A percentile compares a stretch with the other conserved stretches of the same genome.
Conservation (phyloP, 2,113 vertebrate species). For the Stigmatopora argus region DNA sequence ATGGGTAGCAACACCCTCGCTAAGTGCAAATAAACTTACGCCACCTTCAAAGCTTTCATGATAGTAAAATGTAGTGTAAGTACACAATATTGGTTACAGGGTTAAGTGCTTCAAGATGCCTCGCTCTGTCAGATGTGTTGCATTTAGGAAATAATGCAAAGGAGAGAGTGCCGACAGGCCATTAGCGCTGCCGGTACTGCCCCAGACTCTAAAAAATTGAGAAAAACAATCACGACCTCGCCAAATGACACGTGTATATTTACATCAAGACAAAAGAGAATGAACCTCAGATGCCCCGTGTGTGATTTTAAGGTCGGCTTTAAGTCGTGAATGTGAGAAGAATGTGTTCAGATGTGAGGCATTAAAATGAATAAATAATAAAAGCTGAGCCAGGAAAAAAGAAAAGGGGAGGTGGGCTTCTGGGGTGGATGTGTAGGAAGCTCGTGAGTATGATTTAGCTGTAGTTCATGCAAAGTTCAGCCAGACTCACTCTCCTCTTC, state of each 20-base stretch:
- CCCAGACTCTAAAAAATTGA: not conserved
- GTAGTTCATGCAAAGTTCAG: constrained; percentile 13
- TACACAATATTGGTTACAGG: not conserved
- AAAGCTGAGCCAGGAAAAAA: constrained; percentile 8
- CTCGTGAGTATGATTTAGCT: constrained; percentile 9
- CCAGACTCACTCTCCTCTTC: constrained; percentile 10
- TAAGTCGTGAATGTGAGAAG: constrained; percentile 4
- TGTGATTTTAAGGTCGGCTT: constrained; percentile 7
- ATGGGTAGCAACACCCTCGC: not conserved
- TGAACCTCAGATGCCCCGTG: constrained; percentile 6
- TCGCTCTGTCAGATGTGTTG: not conserved
- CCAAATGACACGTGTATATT: not conserved
- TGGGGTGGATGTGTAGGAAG: constrained; percentile 8
- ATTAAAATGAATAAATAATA: constrained; percentile 14
- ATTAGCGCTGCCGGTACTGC: not conserved
- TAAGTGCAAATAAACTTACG: not conserved
- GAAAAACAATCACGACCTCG: constrained; percentile 1
- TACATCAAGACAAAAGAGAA: constrained; percentile 2
- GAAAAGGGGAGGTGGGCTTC: not conserved
- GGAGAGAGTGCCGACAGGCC: not conserved
- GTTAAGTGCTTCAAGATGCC: not conserved
- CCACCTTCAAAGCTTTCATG: not conserved
- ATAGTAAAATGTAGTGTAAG: not conserved
- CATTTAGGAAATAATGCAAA: constrained; percentile 1
- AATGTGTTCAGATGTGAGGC: constrained; percentile 3